Evolutionary conservation across 2,797 vertebrate genomes (phyloP).

Genomic region (Ciconia nigra): DNA sequence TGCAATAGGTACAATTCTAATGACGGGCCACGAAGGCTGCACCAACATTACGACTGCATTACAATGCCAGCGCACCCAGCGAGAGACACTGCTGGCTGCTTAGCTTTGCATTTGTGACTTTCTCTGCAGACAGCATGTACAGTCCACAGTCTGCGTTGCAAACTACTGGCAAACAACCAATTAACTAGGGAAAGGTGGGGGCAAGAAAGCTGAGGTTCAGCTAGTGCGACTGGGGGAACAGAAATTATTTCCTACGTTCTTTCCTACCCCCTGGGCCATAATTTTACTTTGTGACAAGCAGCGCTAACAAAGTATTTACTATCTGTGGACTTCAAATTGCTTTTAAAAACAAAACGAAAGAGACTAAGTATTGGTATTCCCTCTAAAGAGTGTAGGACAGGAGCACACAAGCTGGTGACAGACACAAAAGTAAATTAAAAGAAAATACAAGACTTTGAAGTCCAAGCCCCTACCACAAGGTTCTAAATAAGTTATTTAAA

Average conservation of each 20-base stretch:
- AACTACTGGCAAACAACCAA: neutral
- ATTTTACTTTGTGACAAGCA: neutral
- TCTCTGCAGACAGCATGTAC: neutral
- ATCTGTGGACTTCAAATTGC: neutral
- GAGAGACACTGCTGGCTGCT: neutral
- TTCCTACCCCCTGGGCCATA: neutral
- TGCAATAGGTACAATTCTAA: neutral
- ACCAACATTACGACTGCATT: rapidly evolving
- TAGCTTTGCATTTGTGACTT: no score
- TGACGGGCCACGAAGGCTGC: neutral
- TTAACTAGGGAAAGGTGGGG: no score
- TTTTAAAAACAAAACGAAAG: no score
- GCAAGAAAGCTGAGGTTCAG: neutral
- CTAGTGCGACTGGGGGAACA: neutral
- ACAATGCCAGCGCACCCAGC: rapidly evolving
- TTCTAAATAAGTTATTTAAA: neutral
- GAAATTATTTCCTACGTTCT: neutral
- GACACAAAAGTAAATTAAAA: neutral
- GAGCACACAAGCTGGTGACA: neutral
- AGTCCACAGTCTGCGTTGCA: neutral
- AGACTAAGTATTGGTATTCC: neutral
- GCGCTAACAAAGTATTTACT: neutral
- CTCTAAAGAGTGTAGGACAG: no score
- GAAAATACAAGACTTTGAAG: neutral
- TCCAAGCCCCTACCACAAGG: neutral